These are phyloP conservation scores for Heliangelus exortis DNA, from an alignment of 2,797 vertebrate genomes.

Conservation along the genomic window DNA sequence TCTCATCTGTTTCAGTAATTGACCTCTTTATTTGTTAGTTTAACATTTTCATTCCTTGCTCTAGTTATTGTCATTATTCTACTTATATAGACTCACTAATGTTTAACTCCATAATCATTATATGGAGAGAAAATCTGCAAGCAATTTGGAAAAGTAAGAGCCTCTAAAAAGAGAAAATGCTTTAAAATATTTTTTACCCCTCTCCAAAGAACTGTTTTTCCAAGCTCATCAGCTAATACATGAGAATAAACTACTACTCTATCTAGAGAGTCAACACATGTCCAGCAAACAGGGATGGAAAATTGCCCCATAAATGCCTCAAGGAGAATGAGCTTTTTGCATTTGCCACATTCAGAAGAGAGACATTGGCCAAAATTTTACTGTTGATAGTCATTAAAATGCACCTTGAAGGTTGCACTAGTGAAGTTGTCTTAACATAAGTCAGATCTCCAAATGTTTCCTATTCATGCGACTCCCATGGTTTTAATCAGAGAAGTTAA, in stretches of 20 bases:
- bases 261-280: conserved; percentile 4
- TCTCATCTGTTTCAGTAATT: conserved; percentile 56
- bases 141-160: conserved; percentile 51
- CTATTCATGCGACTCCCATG: background rate
- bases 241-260: background rate
- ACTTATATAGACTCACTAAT: conserved; percentile 41
- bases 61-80: conserved; percentile 49
- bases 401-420: background rate
- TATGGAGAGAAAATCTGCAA: conserved; percentile 43
- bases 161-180: conserved; percentile 48
- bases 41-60: conserved; percentile 57
- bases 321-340: conserved; percentile 32
- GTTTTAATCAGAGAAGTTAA: conserved; percentile 19
- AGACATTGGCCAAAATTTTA: background rate
- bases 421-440: background rate
- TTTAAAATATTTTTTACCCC: background rate
- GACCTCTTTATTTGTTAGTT: conserved; percentile 63
- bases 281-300: conserved; percentile 28
- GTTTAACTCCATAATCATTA: conserved; percentile 58
- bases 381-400: background rate
- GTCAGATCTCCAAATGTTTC: background rate
- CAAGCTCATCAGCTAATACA: conserved; percentile 44
- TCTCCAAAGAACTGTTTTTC: conserved; percentile 23
- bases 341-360: background rate
- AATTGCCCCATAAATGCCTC: background rate